phyloP scores from a whole-genome alignment of 2,113 vertebrate genomes.

The Proteles cristata region DNA sequence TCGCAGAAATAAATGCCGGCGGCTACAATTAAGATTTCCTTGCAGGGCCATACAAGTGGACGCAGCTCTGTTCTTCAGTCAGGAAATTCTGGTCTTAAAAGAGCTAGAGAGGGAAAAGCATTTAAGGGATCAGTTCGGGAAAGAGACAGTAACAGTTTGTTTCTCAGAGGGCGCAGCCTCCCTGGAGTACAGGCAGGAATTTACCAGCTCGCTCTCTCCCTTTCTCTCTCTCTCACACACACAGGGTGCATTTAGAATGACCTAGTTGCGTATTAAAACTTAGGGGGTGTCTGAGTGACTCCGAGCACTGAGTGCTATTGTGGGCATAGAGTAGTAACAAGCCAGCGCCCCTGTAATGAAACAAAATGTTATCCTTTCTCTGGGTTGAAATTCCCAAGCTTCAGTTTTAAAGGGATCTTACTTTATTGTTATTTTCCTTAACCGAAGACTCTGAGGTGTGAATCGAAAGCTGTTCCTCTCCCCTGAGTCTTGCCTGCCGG shows the following conservation, averaged over 20 bases:
- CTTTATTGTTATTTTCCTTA: constrained; percentile 78
- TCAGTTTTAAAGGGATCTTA: not conserved
- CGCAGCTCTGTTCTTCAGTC: not conserved
- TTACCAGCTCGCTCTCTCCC: not conserved
- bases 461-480: constrained; percentile 52
- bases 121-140: not conserved
- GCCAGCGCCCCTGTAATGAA: not conserved
- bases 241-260: not conserved
- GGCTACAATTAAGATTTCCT: fast-evolving
- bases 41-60: not conserved
- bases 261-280: not conserved
- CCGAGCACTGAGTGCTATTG: constrained; percentile 48
- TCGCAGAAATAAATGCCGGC: not conserved
- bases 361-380: constrained; percentile 62
- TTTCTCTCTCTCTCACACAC: not conserved
- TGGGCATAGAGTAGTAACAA: not conserved
- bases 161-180: not conserved
- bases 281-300: constrained; percentile 28
- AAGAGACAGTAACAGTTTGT: not conserved
- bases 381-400: constrained; percentile 34
- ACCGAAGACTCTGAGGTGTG: constrained; percentile 72
- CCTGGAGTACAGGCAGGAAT: not conserved
- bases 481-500: constrained; percentile 56
- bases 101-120: not conserved
- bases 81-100: not conserved